Evolutionary conservation across 1,140 invertebrate species (phyloP).

Genomic region (Euura lappo): DNA sequence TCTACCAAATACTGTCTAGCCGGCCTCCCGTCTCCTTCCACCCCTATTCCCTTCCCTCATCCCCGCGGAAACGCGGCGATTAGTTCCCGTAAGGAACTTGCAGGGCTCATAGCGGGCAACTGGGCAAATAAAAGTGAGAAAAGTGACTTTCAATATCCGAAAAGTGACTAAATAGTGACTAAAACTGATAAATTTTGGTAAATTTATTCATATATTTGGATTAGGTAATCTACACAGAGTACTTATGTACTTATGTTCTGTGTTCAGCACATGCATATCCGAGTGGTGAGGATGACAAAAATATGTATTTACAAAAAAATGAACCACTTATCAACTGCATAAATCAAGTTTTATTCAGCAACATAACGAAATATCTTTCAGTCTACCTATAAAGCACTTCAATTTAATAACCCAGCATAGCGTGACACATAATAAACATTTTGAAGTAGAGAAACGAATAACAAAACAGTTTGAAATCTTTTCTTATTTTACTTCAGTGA

Average conservation of each 20-base stretch:
- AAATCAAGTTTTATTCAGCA: background rate
- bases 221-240: background rate
- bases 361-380: background rate
- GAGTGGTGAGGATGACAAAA: background rate
- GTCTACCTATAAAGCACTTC: background rate
- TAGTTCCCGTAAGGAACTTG: too few relatives aligned
- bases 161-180: background rate
- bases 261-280: background rate
- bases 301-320: background rate
- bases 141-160: conserved; percentile 2
- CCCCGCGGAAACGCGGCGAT: too few relatives aligned
- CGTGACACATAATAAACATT: background rate
- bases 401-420: background rate
- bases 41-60: too few relatives aligned
- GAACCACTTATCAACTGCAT: background rate
- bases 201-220: background rate
- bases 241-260: background rate
- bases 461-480: background rate
- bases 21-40: too few relatives aligned
- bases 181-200: conserved; percentile 3
- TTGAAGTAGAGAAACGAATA: background rate
- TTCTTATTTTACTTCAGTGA: too few relatives aligned
- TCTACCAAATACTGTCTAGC: too few relatives aligned
- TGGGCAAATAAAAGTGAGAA: background rate
- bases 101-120: background rate